phyloP scores from a whole-genome alignment of 2,888 invertebrate genomes.

The Limnephilus auricula region DNA sequence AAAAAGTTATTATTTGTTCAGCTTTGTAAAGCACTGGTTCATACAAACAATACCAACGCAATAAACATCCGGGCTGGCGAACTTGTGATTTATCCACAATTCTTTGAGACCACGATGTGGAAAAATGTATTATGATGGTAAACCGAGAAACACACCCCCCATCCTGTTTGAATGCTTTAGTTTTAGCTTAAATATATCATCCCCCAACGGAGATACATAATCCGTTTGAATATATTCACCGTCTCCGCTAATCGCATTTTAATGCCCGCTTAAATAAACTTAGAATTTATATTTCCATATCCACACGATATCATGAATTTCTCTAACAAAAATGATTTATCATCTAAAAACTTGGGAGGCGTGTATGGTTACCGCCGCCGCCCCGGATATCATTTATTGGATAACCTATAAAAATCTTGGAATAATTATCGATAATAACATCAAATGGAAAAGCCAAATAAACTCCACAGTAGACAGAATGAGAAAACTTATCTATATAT shows the following conservation, averaged over 20 bases:
- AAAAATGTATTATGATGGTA: slow-evolving; percentile 63
- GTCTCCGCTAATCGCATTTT: slow-evolving; percentile 52
- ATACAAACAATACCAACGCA: neutral
- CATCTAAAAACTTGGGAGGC: neutral
- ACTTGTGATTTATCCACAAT: slow-evolving; percentile 63
- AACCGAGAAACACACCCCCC: slow-evolving; percentile 53
- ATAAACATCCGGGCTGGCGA: neutral
- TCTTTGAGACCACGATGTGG: slow-evolving; percentile 63
- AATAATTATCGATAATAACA: too few relatives aligned
- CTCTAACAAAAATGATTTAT: neutral
- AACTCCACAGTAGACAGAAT: too few relatives aligned
- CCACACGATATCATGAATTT: slow-evolving; percentile 10
- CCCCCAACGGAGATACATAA: slow-evolving; percentile 62
- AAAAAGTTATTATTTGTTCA: neutral
- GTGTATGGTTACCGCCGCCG: too few relatives aligned
- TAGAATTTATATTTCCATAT: slow-evolving; percentile 36
- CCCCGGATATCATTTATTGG: too few relatives aligned
- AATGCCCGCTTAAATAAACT: slow-evolving; percentile 47
- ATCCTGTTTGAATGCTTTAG: slow-evolving; percentile 52
- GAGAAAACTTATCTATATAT: too few relatives aligned
- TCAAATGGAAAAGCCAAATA: too few relatives aligned
- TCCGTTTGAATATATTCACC: slow-evolving; percentile 57
- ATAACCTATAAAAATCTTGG: too few relatives aligned
- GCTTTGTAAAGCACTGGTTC: neutral
- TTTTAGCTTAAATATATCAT: slow-evolving; percentile 58